Evolutionary conservation across 92 coral and sea anemone species (phyloP), one percentile per base, ranked within the genome.

Genomic region (Palythoa heliodiscus): DNA sequence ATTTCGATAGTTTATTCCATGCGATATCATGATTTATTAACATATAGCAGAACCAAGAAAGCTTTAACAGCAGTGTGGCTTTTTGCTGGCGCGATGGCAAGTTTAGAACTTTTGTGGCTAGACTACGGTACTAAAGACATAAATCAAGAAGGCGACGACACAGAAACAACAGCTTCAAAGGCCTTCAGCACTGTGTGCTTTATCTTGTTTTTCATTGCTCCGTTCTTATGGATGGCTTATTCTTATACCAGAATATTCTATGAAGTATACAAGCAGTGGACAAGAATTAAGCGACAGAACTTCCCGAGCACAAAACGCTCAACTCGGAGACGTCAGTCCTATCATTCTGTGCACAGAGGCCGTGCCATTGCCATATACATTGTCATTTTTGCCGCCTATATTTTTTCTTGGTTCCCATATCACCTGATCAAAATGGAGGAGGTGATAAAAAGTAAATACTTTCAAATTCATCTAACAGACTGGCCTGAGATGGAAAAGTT

Each of bases 11-110:
- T 80, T 16, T 10, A 80, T 11, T 50, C 74, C 15, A 64, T 80
- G 84, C 61, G 84, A 80, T 80, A 80, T 29, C 61, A 66, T 8
- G 84, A 80, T 24, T 24, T 80, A 64, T 16, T 80, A 13, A 80
- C 84, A 74, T 40, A 20, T 53, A 40, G 43, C 22, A 25, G 73
- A 43, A 64, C 84, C 3, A 80, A 47, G 38, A 64, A 43, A 14
- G 74, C 74, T 11, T 80, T 80, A 48, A 10, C 24, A 19, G 29
- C 11, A 0, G 22, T 15, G 5, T 66, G 74, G 84, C 7, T 50
- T 13, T 12, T 64, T 22, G 72, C 84, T 7, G 1, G 47, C 23
- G 48, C 50, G 3, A 25, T 23, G 11, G 29, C 84, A 11, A 37
- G 23, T 48, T 39, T 66, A 9, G 24, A 80, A 35, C 61, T 80